phyloP scores from a whole-genome alignment of 2,113 vertebrate genomes.

The Lagopus muta region DNA sequence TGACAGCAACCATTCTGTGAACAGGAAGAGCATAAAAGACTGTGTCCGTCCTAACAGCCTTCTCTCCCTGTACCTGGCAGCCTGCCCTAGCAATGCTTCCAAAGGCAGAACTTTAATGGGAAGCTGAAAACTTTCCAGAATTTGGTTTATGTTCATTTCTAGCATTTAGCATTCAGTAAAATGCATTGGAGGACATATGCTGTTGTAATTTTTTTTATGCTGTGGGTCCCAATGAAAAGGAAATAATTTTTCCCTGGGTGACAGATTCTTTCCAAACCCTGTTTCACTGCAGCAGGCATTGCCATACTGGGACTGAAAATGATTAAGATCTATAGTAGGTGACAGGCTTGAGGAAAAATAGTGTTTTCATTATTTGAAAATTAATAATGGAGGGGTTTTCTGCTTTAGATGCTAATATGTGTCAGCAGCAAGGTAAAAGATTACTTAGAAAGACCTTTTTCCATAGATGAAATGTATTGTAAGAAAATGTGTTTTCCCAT shows the following conservation, averaged over 20 bases:
- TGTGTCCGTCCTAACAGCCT: background rate
- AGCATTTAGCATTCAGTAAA: constrained; percentile 27
- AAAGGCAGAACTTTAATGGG: constrained; percentile 46
- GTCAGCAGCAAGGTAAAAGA: constrained; percentile 15
- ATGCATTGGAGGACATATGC: constrained; percentile 25
- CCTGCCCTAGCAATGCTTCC: constrained; percentile 8
- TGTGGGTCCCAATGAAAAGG: constrained; percentile 10
- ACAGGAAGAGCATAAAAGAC: background rate
- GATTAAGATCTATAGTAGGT: constrained; percentile 2
- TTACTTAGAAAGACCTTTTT: background rate
- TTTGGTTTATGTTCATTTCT: background rate
- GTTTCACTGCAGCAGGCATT: background rate
- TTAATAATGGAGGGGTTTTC: constrained; percentile 19
- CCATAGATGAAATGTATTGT: background rate
- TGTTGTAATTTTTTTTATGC: constrained; percentile 28
- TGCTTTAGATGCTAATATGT: constrained; percentile 15
- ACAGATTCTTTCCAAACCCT: constrained; percentile 10
- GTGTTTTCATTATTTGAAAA: constrained; percentile 35
- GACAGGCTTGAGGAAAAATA: background rate
- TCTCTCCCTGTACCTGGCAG: constrained; percentile 5
- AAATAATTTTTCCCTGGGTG: background rate
- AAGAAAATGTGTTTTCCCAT: background rate
- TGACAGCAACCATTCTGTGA: constrained; percentile 6
- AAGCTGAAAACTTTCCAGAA: constrained; percentile 33
- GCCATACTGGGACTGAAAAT: constrained; percentile 1